Evolutionary conservation across 2,113 vertebrate species (phyloP).

Genomic region (Prolemur simus): DNA sequence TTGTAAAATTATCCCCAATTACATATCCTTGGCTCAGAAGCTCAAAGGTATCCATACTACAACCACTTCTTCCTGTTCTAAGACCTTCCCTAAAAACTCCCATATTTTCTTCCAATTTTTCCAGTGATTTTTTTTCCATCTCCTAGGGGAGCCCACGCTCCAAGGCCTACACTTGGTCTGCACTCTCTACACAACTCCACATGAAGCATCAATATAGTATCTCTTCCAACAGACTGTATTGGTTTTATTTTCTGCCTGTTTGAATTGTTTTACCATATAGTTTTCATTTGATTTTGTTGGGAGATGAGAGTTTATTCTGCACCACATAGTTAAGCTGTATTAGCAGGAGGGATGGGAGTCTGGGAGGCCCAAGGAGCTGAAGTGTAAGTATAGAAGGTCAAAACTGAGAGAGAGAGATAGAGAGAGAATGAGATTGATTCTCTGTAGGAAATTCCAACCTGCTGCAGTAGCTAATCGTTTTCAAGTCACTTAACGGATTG

Average conservation of each 20-base stretch:
- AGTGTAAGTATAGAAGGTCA: background rate
- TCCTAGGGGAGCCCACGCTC: background rate
- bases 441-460: background rate
- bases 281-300: background rate
- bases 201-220: background rate
- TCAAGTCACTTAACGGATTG: background rate
- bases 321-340: background rate
- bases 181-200: background rate
- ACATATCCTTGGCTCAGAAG: background rate
- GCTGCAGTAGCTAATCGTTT: background rate
- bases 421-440: background rate
- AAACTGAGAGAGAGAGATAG: background rate
- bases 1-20: slow-evolving; percentile 12
- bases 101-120: background rate
- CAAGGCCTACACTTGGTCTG: background rate
- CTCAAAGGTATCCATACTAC: background rate
- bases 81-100: background rate
- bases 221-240: background rate
- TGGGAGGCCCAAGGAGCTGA: background rate
- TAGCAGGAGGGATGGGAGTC: background rate
- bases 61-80: background rate
- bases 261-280: background rate
- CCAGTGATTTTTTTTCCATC: background rate
- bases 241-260: background rate
- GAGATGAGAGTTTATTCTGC: background rate